A percentile compares a stretch with the other conserved stretches of the same genome.
These are phyloP conservation scores for Neosalanx taihuensis DNA, from an alignment of 2,797 vertebrate genomes.

Conservation along the genomic window DNA sequence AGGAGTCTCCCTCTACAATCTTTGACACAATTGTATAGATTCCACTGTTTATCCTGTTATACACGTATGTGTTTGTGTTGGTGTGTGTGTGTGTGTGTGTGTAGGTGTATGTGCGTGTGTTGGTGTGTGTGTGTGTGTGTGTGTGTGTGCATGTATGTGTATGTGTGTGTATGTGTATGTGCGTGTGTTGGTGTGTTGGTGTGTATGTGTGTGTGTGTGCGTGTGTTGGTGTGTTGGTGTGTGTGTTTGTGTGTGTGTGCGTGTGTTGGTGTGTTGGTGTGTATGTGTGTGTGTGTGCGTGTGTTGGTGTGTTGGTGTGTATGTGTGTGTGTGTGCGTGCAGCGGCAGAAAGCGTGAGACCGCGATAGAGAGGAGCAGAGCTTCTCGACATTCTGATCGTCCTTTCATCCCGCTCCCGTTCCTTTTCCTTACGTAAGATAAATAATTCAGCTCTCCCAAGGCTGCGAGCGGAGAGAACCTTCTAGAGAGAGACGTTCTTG, in stretches of 20 bases:
- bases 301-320: slow-evolving; percentile 15
- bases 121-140: slow-evolving; percentile 8
- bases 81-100: slow-evolving; percentile 13
- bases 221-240: slow-evolving; percentile 15
- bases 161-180: not conserved
- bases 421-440: slow-evolving; percentile 44
- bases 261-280: not conserved
- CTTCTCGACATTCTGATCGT: slow-evolving; percentile 38
- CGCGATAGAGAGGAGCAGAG: slow-evolving; percentile 17
- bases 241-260: slow-evolving; percentile 7
- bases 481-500: slow-evolving; percentile 29
- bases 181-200: not conserved
- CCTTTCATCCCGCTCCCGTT: slow-evolving; percentile 34
- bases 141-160: slow-evolving; percentile 4
- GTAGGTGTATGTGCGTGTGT: slow-evolving; percentile 9
- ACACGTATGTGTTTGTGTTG: not conserved
- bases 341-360: slow-evolving; percentile 7
- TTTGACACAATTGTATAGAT: not conserved
- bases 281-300: not conserved
- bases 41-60: not conserved
- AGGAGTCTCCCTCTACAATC: not conserved
- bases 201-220: not conserved
- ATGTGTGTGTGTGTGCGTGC: slow-evolving; percentile 8
- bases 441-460: slow-evolving; percentile 53
- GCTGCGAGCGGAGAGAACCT: slow-evolving; percentile 31